Evolutionary conservation across 1,140 invertebrate species (phyloP).

Genomic region (Proctacanthus coquilletti): DNA sequence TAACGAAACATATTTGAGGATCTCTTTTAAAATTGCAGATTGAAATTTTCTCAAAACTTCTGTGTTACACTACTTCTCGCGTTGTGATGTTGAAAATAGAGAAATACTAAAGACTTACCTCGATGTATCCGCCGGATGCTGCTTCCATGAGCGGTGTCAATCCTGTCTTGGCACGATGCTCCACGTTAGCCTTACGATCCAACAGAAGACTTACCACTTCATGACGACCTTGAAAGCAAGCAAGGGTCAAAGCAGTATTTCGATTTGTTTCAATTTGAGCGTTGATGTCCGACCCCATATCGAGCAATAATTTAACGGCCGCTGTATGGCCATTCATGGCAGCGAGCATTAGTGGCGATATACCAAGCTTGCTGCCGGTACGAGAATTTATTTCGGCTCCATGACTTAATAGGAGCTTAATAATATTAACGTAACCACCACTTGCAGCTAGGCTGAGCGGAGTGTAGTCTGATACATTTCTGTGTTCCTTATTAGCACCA

Average conservation of each 20-base stretch:
- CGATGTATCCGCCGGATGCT: conserved; percentile 96
- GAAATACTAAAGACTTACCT: conserved; percentile 41
- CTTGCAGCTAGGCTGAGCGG: conserved; percentile 94
- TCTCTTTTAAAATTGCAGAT: too few species aligned
- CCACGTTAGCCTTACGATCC: conserved; percentile 95
- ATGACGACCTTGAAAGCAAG: conserved; percentile 97
- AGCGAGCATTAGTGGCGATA: conserved; percentile 97
- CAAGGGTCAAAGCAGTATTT: conserved; percentile 95
- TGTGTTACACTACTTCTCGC: too few species aligned
- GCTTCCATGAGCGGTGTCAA: conserved; percentile 98
- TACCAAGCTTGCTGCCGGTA: conserved; percentile 92
- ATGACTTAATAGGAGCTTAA: conserved; percentile 77
- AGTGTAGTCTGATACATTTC: conserved; percentile 98
- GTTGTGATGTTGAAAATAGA: too few species aligned
- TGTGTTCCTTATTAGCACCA: conserved; percentile 94
- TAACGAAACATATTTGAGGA: too few species aligned
- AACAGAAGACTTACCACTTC: conserved; percentile 93
- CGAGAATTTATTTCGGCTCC: conserved; percentile 98
- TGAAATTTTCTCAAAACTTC: too few species aligned
- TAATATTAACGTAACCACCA: conserved; percentile 97
- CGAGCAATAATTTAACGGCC: conserved; percentile 76
- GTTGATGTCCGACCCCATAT: conserved; percentile 98
- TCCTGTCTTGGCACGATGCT: conserved; percentile 97
- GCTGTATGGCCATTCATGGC: conserved; percentile 99
- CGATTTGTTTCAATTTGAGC: conserved; percentile 99